These are phyloP conservation scores for Diadema setosum DNA, from an alignment of 35 echinoderm and acorn worm genomes.

Conservation along the genomic window DNA sequence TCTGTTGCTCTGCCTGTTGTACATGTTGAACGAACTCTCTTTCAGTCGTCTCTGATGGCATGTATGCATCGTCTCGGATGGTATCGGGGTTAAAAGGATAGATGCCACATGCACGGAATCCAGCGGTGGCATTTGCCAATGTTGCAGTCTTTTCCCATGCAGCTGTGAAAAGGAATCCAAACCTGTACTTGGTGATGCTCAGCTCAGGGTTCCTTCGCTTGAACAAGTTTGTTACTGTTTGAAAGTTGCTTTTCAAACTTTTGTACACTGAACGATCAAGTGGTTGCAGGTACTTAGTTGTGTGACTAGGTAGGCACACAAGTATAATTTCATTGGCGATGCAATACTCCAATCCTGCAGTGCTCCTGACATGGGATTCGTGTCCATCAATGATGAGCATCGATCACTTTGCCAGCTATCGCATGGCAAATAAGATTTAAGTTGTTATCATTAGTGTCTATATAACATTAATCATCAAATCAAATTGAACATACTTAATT, in stretches of 20 bases:
- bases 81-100: constrained; percentile 50
- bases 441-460: no score
- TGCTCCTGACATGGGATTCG: constrained; percentile 11
- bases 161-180: constrained; percentile 5
- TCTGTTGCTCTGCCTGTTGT: no score
- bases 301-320: constrained; percentile 36
- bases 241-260: constrained; percentile 7
- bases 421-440: not conserved
- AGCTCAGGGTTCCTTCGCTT: constrained; percentile 1
- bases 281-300: constrained; percentile 51
- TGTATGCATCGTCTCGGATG: constrained; percentile 37
- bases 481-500: no score
- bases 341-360: not conserved
- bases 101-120: constrained; percentile 36
- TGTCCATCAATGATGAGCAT: constrained; percentile 34
- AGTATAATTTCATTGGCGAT: constrained; percentile 12
- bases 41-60: not conserved
- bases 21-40: no score
- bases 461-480: no score
- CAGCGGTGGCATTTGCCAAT: not conserved
- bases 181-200: constrained; percentile 48
- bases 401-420: constrained; percentile 3
- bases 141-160: constrained; percentile 50
- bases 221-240: constrained; percentile 28
- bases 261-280: constrained; percentile 46